These are phyloP conservation scores for Crocallis elinguaria DNA, from an alignment of 2,888 invertebrate genomes.

Conservation along the genomic window DNA sequence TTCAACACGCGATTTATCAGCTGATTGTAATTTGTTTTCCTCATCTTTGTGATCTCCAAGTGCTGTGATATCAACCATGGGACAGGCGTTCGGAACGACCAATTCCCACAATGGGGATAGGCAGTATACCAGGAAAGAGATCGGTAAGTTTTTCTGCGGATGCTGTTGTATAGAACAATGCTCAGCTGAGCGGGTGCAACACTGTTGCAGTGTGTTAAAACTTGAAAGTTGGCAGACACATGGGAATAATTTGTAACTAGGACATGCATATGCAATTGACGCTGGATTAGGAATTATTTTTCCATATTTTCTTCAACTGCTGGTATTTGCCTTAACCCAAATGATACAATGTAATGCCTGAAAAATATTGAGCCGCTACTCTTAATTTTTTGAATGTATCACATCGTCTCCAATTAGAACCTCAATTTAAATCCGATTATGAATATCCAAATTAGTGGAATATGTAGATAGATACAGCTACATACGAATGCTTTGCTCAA, in stretches of 20 bases:
- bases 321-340: too few relatives aligned
- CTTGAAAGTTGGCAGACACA: constrained; percentile 13
- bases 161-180: constrained; percentile 3
- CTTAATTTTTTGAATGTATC: too few relatives aligned
- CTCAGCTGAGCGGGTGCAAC: constrained; percentile 6
- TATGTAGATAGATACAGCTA: too few relatives aligned
- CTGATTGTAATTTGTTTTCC: constrained; percentile 56
- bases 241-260: constrained; percentile 11
- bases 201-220: constrained; percentile 9
- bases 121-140: constrained; percentile 77
- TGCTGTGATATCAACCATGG: constrained; percentile 73
- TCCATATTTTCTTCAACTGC: too few relatives aligned
- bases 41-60: constrained; percentile 55
- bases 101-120: constrained; percentile 76
- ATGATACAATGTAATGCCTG: too few relatives aligned
- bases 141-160: constrained; percentile 58
- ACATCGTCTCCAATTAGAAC: too few relatives aligned
- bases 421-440: too few relatives aligned
- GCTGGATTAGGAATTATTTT: neutral
- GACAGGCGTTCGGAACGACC: constrained; percentile 79
- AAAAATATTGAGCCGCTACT: too few relatives aligned
- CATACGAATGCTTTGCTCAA: too few relatives aligned
- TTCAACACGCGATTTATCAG: constrained; percentile 58
- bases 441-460: too few relatives aligned
- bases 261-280: neutral